A percentile compares a stretch with the other conserved stretches of the same genome.
These are phyloP conservation scores for Calyptommatus sinebrachiatus DNA, from an alignment of 2,113 vertebrate species.

Conservation along the genomic window DNA sequence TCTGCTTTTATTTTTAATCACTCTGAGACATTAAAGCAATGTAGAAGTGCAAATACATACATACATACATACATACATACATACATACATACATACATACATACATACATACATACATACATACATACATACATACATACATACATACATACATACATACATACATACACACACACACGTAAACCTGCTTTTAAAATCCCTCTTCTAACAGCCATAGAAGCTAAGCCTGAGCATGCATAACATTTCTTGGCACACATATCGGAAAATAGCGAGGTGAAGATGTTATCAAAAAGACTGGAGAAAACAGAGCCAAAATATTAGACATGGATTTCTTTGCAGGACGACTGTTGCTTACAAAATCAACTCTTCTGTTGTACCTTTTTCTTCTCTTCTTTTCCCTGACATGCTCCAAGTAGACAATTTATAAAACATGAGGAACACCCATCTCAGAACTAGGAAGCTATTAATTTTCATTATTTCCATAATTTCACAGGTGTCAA, in stretches of 20 bases:
- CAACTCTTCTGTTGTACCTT: neutral
- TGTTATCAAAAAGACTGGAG: slow-evolving; percentile 25
- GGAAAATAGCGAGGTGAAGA: slow-evolving; percentile 34
- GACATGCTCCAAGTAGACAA: slow-evolving; percentile 21
- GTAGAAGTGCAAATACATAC: no score
- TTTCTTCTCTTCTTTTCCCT: neutral
- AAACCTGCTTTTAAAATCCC: slow-evolving; percentile 45
- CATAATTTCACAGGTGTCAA: slow-evolving; percentile 50
- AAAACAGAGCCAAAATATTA: neutral
- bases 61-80: no score
- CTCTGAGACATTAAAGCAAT: no score
- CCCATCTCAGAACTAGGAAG: slow-evolving; percentile 33
- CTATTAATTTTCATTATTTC: slow-evolving; percentile 50
- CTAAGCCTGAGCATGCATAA: slow-evolving; percentile 45
- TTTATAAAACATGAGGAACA: slow-evolving; percentile 40
- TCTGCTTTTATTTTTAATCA: no score
- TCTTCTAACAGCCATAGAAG: slow-evolving; percentile 48
- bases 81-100: no score
- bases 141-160: no score
- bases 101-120: no score
- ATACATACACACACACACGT: slow-evolving; percentile 16
- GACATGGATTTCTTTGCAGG: slow-evolving; percentile 28
- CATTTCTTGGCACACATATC: slow-evolving; percentile 53
- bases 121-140: no score
- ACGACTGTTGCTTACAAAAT: neutral